These are phyloP conservation scores for Vespertilio murinus DNA, from an alignment of 2,797 vertebrate species.

Conservation along the genomic window DNA sequence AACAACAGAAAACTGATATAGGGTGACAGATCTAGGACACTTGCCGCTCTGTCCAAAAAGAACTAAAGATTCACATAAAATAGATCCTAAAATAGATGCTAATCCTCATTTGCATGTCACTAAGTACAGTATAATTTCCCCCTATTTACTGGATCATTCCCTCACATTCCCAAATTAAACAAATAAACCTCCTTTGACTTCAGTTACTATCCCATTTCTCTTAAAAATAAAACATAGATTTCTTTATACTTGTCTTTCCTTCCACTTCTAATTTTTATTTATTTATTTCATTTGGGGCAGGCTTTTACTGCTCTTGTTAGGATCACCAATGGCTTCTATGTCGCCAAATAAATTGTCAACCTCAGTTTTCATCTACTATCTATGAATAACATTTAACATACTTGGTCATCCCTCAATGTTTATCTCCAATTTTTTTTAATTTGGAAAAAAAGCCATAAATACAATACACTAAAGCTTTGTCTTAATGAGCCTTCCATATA, in stretches of 20 bases:
- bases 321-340: background rate
- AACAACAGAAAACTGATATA: background rate
- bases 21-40: background rate
- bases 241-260: background rate
- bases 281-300: background rate
- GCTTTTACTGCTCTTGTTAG: background rate
- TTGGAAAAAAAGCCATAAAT: conserved; percentile 24
- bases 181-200: background rate
- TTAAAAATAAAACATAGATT: conserved; percentile 3
- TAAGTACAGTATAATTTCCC: background rate
- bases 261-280: background rate
- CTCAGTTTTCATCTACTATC: background rate
- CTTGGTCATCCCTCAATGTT: background rate
- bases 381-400: background rate
- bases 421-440: background rate
- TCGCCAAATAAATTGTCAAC: background rate
- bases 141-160: background rate
- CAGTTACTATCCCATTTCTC: background rate
- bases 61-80: conserved; percentile 9
- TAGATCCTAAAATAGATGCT: background rate
- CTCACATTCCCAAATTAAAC: background rate
- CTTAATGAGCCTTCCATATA: background rate
- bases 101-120: background rate
- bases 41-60: background rate
- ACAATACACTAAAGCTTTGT: background rate